Evolutionary conservation across 2,888 invertebrate species (phyloP), one percentile per base, ranked within the genome.

Genomic region (Ophion slaviceki): DNA sequence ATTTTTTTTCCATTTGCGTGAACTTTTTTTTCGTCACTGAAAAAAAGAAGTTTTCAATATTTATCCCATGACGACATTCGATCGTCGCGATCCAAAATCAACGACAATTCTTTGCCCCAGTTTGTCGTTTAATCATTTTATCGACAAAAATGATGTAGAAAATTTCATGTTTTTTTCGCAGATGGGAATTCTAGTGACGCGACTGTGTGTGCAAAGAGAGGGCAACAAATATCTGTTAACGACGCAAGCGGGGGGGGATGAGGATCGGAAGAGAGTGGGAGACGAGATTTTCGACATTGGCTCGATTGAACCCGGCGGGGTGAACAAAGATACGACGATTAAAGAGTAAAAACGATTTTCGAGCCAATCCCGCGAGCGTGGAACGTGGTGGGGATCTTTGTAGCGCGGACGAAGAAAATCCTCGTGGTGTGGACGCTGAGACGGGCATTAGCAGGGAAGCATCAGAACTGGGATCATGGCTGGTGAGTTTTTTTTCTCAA

Each of bases 401-500:
- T 72, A 81, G 87, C 68, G 70, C 81, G 87, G 66, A 72, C 36
- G 64, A 78, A 72, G 81, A 70, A 75, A 85, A 61, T 45, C 62
- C 62, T 72, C 36, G 80, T 79, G 28, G 78, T 40, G 40, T 24
- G 28, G 20, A 14, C 45, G 76, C 59, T n/a, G 62, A 70, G 80
- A 45, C 24, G 81, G 68, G 76, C 89, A 90, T 85, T 90, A 86
- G 82, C 76, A 80, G 76, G 79, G 53, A 82, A 85, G 83, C 87
- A 88, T 72, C 87, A 87, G 86, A 76, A 82, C 78, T 40, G 83
- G 72, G 85, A 91, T 88, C 84, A 91, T 92, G 92, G 87, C 87
- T 78, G 89, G 92, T 92, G 81, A 91, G 90, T 90, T 77, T 59
- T 82, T 75, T 36, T 59, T 84, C 59, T 20, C 11, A 53, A 24